Base-by-base conservation (phyloP, 2,113 vertebrate genomes). In the Scortum barcoo region DNA sequence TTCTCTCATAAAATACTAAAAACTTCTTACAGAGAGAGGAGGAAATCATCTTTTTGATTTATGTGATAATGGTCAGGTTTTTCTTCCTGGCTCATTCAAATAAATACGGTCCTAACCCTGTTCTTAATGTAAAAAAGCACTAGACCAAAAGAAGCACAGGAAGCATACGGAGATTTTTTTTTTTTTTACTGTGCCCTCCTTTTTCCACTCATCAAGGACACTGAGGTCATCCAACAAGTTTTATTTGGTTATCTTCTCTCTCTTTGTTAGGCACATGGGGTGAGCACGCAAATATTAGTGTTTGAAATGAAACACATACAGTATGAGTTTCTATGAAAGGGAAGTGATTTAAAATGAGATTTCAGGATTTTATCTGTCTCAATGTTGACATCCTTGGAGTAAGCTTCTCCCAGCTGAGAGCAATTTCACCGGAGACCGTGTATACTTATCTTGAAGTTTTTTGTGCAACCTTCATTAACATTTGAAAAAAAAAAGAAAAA, bases 241-340 rank as follows among this genome's bases (percentile, higher is more conserved):
- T 56, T 13, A 76, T 50, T 70, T 73, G 20, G 33, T 76, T 69
- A 68, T 80, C 62, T 74, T 38, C 14, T n/a, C 46, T 61, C 67
- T 5, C 12, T 1, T 33, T 57, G 73, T 51, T 54, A 71, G 66
- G 6, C 82, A 63, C 72, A 74, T 71, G 60, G 63, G 26, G 73
- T 40, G 62, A 79, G 67, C 4, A 58, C 83, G 71, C 79, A 82
- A 91, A 92, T 89, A 91, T 90, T 87, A 81, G 30, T 57, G 68
- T 75, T 84, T 63, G 69, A 85, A 81, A 79, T 70, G 8, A 88
- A 87, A 50, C 66, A 51, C 60, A 73, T 66, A 51, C 56, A 75
- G 86, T 84, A 72, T 71, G 44, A 76, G n/a, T 42, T 77, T 24
- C 4, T 51, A 51, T 44, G 46, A 71, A 83, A 73, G 65, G 50